These are phyloP conservation scores for Anabas testudineus DNA, from an alignment of 2,797 vertebrate species.

Conservation along the genomic window DNA sequence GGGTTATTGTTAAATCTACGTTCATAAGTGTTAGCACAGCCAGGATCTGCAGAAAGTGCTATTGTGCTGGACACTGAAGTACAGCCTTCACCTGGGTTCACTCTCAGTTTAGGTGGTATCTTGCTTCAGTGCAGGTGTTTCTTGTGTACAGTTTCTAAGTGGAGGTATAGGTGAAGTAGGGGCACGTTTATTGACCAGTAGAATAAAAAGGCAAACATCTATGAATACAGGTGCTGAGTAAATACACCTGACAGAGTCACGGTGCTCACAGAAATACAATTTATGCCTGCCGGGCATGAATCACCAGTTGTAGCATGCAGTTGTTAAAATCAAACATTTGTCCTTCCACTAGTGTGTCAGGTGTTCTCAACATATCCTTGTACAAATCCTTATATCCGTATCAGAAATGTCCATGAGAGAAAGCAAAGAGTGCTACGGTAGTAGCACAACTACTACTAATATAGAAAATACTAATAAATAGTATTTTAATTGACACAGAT, in stretches of 20 bases:
- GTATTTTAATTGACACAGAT: too few species aligned
- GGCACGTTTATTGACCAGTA: neutral
- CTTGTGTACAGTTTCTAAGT: neutral
- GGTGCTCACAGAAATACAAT: neutral
- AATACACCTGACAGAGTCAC: conserved; percentile 6
- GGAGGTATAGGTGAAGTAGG: neutral
- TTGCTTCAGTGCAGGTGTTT: neutral
- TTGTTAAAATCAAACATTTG: too few species aligned
- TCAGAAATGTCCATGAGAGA: too few species aligned
- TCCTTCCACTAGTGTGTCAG: too few species aligned
- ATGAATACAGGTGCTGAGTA: neutral
- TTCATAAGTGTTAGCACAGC: too few species aligned
- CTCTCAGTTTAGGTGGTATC: neutral
- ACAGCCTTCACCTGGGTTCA: neutral
- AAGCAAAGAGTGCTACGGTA: too few species aligned
- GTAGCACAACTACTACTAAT: too few species aligned
- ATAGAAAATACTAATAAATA: too few species aligned
- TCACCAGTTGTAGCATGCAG: too few species aligned
- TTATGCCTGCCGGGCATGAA: neutral
- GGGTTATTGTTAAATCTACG: too few species aligned
- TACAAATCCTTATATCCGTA: too few species aligned
- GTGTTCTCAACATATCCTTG: too few species aligned
- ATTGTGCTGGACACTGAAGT: neutral
- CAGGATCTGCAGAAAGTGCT: neutral
- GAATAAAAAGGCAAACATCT: conserved; percentile 2